These are phyloP conservation scores for Gymnoscopelus braueri DNA, from an alignment of 2,797 vertebrate species.

Conservation along the genomic window DNA sequence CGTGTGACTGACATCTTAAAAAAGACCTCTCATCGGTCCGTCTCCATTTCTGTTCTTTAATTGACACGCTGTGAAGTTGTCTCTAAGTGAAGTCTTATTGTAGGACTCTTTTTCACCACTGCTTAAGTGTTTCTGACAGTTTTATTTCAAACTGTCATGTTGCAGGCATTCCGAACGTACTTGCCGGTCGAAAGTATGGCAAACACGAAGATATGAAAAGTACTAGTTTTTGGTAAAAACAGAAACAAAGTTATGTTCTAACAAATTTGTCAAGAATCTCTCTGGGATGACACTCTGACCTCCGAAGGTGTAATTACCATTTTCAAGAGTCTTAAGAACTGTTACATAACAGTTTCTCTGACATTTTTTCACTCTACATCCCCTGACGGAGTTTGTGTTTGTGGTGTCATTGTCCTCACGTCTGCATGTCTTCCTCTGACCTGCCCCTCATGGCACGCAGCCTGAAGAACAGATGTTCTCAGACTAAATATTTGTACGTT, in stretches of 20 bases:
- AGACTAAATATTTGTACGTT: conserved; percentile 46
- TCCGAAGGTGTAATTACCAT: background rate
- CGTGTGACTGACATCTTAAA: too few relatives aligned
- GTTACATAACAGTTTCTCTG: conserved; percentile 9
- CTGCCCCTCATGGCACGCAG: conserved; percentile 8
- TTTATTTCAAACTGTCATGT: too few relatives aligned
- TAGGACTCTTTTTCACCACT: too few relatives aligned
- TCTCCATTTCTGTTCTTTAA: too few relatives aligned
- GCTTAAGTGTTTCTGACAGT: too few relatives aligned
- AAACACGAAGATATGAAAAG: background rate
- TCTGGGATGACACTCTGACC: too few relatives aligned
- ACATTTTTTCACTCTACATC: background rate
- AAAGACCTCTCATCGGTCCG: too few relatives aligned
- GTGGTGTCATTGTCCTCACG: conserved; percentile 13
- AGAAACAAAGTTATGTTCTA: background rate
- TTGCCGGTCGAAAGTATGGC: conserved; percentile 1
- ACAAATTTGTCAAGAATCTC: background rate
- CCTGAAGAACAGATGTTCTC: conserved; percentile 45
- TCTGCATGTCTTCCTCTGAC: conserved; percentile 8
- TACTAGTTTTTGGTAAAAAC: background rate
- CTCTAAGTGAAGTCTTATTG: too few relatives aligned
- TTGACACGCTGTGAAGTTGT: too few relatives aligned
- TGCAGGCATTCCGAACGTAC: background rate
- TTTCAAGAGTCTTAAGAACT: background rate
- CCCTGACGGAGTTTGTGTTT: conserved; percentile 5